Evolutionary conservation across 2,888 invertebrate species (phyloP).

Genomic region (Patella caerulea): DNA sequence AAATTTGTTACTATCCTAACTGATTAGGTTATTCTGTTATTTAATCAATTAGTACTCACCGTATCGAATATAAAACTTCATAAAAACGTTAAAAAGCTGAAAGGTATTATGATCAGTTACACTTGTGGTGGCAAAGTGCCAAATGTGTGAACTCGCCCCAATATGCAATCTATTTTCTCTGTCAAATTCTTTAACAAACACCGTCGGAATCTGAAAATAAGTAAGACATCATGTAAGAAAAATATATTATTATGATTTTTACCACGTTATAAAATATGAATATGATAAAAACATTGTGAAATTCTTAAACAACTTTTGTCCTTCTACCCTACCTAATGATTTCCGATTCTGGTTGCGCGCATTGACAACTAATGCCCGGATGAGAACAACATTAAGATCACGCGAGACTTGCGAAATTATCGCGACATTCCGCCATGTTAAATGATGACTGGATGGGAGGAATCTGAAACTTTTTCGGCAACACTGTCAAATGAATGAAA

Average conservation of each 20-base stretch:
- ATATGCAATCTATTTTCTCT: background rate
- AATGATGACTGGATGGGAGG: constrained; percentile 39
- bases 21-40: background rate
- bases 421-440: constrained; percentile 50
- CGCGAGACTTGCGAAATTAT: constrained; percentile 32
- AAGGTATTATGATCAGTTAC: background rate
- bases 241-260: too few species aligned
- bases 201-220: background rate
- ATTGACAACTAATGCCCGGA: background rate
- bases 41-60: constrained; percentile 45
- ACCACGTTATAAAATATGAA: too few species aligned
- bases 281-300: too few species aligned
- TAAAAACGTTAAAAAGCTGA: constrained; percentile 55
- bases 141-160: background rate
- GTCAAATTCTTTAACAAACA: too few species aligned
- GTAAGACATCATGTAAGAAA: background rate
- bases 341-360: background rate
- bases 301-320: too few species aligned
- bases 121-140: constrained; percentile 4
- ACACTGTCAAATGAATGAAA: too few species aligned
- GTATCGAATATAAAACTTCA: constrained; percentile 64
- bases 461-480: constrained; percentile 9
- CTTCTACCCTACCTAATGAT: background rate
- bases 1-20: too few species aligned
- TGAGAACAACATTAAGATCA: background rate